These are phyloP conservation scores for Synanthedon formicaeformis DNA, from an alignment of 2,888 invertebrate species.

Conservation along the genomic window DNA sequence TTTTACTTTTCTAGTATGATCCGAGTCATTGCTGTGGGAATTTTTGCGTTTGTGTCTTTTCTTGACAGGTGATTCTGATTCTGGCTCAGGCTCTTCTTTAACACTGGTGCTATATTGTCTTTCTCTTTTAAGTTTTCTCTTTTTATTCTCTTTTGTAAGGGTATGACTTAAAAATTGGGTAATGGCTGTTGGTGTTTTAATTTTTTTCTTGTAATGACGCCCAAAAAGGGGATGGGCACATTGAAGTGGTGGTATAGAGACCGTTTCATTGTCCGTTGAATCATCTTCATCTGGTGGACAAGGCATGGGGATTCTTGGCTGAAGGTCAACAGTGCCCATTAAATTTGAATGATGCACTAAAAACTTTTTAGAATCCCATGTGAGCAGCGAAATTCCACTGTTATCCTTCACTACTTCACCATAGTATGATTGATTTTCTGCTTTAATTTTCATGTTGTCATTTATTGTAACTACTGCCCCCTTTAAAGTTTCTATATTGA, in stretches of 20 bases:
- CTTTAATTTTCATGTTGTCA: slow-evolving; percentile 41
- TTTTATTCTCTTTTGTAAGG: slow-evolving; percentile 4
- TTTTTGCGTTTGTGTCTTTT: slow-evolving; percentile 20
- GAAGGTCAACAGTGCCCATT: slow-evolving; percentile 28
- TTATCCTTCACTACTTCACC: slow-evolving; percentile 20
- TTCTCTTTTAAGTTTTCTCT: slow-evolving; percentile 11
- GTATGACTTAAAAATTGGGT: slow-evolving; percentile 19
- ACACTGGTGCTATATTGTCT: neutral
- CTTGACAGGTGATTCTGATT: neutral
- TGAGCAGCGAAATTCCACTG: slow-evolving; percentile 18
- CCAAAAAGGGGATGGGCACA: slow-evolving; percentile 54
- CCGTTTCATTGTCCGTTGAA: slow-evolving; percentile 24
- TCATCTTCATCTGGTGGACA: slow-evolving; percentile 28
- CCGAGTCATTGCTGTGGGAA: slow-evolving; percentile 9
- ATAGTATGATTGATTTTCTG: slow-evolving; percentile 37
- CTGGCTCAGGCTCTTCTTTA: neutral
- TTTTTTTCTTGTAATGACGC: slow-evolving; percentile 35
- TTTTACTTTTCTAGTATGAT: slow-evolving; percentile 20
- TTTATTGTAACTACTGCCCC: slow-evolving; percentile 24
- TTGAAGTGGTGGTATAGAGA: slow-evolving; percentile 46
- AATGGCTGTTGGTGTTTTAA: slow-evolving; percentile 30
- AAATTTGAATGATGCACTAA: slow-evolving; percentile 24
- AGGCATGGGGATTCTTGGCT: slow-evolving; percentile 42
- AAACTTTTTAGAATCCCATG: slow-evolving; percentile 14
- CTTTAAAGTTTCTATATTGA: slow-evolving; percentile 26